Evolutionary conservation across 2,113 vertebrate genomes (phyloP).

Genomic region (Pterocles burchelli): DNA sequence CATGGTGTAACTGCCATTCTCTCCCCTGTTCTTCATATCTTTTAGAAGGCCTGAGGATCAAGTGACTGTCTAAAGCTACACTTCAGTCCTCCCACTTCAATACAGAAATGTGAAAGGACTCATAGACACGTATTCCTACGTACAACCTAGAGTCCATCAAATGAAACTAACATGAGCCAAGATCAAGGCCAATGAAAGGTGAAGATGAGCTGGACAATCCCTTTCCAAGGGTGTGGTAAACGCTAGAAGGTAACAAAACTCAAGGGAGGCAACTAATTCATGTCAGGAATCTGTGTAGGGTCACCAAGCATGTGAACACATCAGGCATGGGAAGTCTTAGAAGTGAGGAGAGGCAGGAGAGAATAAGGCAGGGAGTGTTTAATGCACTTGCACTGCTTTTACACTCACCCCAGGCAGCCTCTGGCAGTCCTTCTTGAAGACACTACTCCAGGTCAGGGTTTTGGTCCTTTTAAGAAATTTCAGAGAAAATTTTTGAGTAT

Average conservation of each 20-base stretch:
- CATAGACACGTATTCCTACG: not conserved
- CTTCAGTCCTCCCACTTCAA: not conserved
- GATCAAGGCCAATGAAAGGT: not conserved
- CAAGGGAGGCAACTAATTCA: not conserved
- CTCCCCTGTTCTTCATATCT: not conserved
- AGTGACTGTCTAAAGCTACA: not conserved
- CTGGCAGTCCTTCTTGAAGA: not conserved
- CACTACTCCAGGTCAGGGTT: not conserved
- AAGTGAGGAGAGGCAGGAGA: not conserved
- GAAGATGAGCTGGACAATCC: not conserved
- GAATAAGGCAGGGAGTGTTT: not conserved
- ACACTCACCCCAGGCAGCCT: accelerated
- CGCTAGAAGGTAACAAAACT: not conserved
- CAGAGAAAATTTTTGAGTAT: accelerated
- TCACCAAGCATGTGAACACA: not conserved
- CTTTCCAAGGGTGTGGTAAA: not conserved
- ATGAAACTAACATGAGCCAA: not conserved
- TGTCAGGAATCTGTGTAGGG: not conserved
- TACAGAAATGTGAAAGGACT: not conserved
- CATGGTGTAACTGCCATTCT: not conserved
- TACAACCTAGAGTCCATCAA: not conserved
- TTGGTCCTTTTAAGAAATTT: not conserved
- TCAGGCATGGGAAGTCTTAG: not conserved
- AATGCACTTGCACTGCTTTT: not conserved
- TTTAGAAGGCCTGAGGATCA: not conserved